Evolutionary conservation across 2,113 vertebrate genomes (phyloP).

Genomic region (Atherinomorus stipes): DNA sequence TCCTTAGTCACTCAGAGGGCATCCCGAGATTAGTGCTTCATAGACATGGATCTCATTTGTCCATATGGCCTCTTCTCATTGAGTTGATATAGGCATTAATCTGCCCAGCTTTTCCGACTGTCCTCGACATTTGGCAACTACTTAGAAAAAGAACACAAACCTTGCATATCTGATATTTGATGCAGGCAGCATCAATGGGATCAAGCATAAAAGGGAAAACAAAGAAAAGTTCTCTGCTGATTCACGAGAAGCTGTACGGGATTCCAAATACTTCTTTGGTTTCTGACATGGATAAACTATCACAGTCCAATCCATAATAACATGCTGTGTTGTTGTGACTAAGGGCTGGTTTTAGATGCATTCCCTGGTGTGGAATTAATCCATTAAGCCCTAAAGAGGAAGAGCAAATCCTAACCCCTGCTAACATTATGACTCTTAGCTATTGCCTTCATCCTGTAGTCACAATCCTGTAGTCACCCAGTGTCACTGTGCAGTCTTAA

Average conservation of each 20-base stretch:
- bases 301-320: background rate
- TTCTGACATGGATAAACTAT: slow-evolving; percentile 4
- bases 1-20: slow-evolving; percentile 77
- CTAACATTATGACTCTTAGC: slow-evolving; percentile 43
- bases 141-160: slow-evolving; percentile 58
- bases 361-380: slow-evolving; percentile 58
- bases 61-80: slow-evolving; percentile 80
- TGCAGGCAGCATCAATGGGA: background rate
- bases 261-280: background rate
- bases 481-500: slow-evolving; percentile 28
- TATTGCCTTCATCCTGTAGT: slow-evolving; percentile 37
- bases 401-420: slow-evolving; percentile 50
- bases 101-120: slow-evolving; percentile 72
- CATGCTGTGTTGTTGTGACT: slow-evolving; percentile 30
- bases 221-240: background rate
- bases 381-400: slow-evolving; percentile 48
- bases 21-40: slow-evolving; percentile 77
- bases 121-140: slow-evolving; percentile 76
- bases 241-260: background rate
- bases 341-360: slow-evolving; percentile 28
- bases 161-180: slow-evolving; percentile 44
- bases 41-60: slow-evolving; percentile 79
- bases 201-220: slow-evolving; percentile 17
- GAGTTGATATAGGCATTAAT: slow-evolving; percentile 77
- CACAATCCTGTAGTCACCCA: slow-evolving; percentile 21